Evolutionary conservation across 2,888 invertebrate genomes (phyloP).

Genomic region (Synergus japonicus): DNA sequence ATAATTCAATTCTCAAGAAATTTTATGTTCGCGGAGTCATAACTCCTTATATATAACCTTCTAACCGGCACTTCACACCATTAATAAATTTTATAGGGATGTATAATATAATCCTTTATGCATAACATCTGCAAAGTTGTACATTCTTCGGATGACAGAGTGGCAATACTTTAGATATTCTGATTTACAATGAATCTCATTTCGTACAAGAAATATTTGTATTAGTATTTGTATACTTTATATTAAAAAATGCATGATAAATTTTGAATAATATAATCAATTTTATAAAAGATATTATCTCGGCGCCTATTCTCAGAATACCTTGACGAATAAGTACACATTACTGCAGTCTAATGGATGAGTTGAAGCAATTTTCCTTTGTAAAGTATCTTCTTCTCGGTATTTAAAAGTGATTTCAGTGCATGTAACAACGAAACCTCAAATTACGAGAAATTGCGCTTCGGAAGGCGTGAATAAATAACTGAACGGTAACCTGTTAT

Average conservation of each 20-base stretch:
- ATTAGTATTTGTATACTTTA: not conserved
- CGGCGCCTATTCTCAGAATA: conserved; percentile 10
- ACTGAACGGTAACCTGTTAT: conserved; percentile 72
- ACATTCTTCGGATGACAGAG: too few species aligned
- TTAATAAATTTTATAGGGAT: conserved; percentile 12
- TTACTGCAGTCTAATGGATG: conserved; percentile 41
- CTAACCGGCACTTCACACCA: conserved; percentile 5
- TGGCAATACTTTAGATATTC: too few species aligned
- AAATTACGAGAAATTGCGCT: conserved; percentile 67
- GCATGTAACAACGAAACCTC: conserved; percentile 63
- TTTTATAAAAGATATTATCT: conserved; percentile 3
- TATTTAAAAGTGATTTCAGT: conserved; percentile 63
- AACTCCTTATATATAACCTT: conserved; percentile 1
- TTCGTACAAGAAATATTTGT: too few species aligned
- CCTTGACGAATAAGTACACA: conserved; percentile 38
- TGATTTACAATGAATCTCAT: too few species aligned
- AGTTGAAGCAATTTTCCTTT: conserved; percentile 43
- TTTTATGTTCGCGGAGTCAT: conserved; percentile 1
- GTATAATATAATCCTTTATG: not conserved
- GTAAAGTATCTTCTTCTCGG: conserved; percentile 23
- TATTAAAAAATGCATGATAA: not conserved
- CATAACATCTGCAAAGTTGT: not conserved
- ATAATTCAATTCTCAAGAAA: not conserved
- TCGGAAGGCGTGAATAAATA: conserved; percentile 69
- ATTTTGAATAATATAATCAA: too few species aligned